These are phyloP conservation scores for Ursus arctos DNA, from an alignment of 2,113 vertebrate species.

Conservation along the genomic window DNA sequence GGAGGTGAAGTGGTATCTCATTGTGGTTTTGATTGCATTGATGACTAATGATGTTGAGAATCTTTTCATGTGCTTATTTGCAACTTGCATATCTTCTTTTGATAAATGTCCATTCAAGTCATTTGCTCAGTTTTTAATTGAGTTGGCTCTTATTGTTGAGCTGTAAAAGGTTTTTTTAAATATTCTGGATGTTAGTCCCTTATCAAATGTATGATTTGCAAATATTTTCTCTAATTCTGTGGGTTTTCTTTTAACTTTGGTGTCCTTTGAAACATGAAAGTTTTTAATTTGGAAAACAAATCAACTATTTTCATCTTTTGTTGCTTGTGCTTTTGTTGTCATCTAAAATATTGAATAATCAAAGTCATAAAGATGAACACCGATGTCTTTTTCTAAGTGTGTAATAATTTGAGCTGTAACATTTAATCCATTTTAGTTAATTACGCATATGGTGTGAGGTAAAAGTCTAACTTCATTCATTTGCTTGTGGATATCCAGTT, in stretches of 20 bases:
- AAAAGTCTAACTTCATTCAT: background rate
- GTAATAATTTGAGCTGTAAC: background rate
- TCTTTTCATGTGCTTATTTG: conserved; percentile 10
- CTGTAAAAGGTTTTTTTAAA: background rate
- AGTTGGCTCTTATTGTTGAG: background rate
- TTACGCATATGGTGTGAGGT: background rate
- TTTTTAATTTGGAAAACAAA: conserved; percentile 42
- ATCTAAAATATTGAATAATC: conserved; percentile 9
- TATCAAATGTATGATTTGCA: background rate
- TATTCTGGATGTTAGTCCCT: background rate
- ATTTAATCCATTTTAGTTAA: conserved; percentile 5
- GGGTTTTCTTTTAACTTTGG: background rate
- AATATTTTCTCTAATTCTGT: conserved; percentile 28
- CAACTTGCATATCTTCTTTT: background rate
- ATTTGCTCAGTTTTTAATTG: background rate
- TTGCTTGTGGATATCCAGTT: background rate
- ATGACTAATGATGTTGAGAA: background rate
- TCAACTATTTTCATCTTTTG: conserved; percentile 1
- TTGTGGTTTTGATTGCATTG: conserved; percentile 38
- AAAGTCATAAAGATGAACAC: conserved; percentile 13
- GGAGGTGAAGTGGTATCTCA: background rate
- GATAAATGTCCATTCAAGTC: background rate
- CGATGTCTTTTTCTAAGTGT: background rate
- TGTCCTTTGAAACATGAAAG: background rate
- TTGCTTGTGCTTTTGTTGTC: background rate